A percentile compares a stretch with the other conserved stretches of the same genome.
These are phyloP conservation scores for Papilio glaucus DNA, from an alignment of 1,140 invertebrate species.

Conservation along the genomic window DNA sequence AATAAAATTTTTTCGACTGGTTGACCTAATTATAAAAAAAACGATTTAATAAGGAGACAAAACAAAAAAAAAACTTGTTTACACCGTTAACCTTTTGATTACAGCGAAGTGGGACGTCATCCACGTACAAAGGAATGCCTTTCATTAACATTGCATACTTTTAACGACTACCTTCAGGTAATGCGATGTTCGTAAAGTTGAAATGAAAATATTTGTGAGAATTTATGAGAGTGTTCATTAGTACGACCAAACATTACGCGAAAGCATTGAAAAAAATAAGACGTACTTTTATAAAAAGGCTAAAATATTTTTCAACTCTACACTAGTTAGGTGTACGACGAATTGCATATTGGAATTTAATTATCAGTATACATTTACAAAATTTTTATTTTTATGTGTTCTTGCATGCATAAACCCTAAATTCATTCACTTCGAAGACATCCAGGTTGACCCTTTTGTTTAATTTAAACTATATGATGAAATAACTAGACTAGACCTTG, in stretches of 20 bases:
- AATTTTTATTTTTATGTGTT: no score
- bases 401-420: no score
- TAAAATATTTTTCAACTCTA: background rate
- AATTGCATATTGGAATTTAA: background rate
- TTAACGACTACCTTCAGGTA: conserved; percentile 40
- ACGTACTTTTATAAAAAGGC: background rate
- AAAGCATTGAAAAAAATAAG: conserved; percentile 22
- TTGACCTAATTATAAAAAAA: background rate
- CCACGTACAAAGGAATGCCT: conserved; percentile 51
- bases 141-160: conserved; percentile 57
- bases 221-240: conserved; percentile 57
- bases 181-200: conserved; percentile 55
- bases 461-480: no score
- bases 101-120: background rate
- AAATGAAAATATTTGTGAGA: conserved; percentile 59
- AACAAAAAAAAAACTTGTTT: conserved; percentile 9
- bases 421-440: no score
- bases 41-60: conserved; percentile 22
- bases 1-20: no score
- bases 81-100: conserved; percentile 1
- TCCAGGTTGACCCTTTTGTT: no score
- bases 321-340: background rate
- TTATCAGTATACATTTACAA: background rate
- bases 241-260: conserved; percentile 39
- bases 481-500: no score